Evolutionary conservation across 2,888 invertebrate genomes (phyloP).

Genomic region (Deilephila porcellus): DNA sequence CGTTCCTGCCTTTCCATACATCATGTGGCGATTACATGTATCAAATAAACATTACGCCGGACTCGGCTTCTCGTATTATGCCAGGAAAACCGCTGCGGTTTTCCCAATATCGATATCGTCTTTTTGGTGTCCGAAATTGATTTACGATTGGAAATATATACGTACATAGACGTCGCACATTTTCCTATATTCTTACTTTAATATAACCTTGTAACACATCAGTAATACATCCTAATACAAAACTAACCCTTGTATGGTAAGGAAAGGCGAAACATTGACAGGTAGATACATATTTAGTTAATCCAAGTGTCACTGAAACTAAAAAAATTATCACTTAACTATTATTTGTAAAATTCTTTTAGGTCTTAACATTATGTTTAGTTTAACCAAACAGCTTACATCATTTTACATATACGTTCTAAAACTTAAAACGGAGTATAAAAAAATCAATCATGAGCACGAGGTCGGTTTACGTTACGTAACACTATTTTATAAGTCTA

Average conservation of each 20-base stretch:
- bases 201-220: background rate
- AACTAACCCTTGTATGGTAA: no score
- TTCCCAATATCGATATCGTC: constrained; percentile 68
- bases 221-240: no score
- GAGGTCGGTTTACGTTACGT: no score
- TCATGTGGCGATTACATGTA: constrained; percentile 81
- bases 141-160: constrained; percentile 22
- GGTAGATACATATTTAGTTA: no score
- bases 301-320: no score
- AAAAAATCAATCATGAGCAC: no score
- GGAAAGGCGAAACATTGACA: no score
- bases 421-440: background rate
- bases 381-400: no score
- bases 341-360: no score
- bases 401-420: background rate
- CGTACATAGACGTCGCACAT: constrained; percentile 3
- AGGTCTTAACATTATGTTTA: no score
- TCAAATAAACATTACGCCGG: constrained; percentile 80
- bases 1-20: constrained; percentile 63
- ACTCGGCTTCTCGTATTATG: constrained; percentile 69
- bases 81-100: constrained; percentile 60
- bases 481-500: background rate
- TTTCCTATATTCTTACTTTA: background rate
- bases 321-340: no score
- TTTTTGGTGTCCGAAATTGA: constrained; percentile 57